phyloP scores from a whole-genome alignment of 2,113 vertebrate species.

The Isurus oxyrinchus region DNA sequence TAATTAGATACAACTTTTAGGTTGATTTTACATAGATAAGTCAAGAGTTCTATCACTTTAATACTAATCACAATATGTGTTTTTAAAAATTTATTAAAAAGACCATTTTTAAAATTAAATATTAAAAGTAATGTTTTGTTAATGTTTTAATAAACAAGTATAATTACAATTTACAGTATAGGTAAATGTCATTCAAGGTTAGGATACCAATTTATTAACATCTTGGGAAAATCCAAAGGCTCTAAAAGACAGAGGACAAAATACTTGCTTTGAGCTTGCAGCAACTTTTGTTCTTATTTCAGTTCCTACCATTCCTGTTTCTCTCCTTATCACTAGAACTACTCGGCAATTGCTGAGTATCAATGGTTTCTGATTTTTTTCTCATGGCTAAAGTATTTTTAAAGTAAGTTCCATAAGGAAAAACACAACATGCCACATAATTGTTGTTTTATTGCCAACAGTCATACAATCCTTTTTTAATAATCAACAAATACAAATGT shows the following conservation, averaged over 20 bases:
- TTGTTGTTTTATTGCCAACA: slow-evolving; percentile 69
- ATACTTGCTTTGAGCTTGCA: not conserved
- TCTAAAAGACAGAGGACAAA: not conserved
- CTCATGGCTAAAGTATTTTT: not conserved
- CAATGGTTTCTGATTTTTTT: not conserved
- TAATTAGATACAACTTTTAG: not conserved
- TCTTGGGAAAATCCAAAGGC: not conserved
- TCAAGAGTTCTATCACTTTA: not conserved
- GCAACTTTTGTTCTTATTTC: not conserved
- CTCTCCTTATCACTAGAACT: not conserved
- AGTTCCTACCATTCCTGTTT: not conserved
- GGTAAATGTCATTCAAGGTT: not conserved
- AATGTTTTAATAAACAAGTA: not conserved
- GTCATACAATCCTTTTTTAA: slow-evolving; percentile 59
- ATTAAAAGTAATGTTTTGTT: not conserved
- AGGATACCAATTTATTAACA: not conserved
- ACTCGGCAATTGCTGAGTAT: too few relatives aligned
- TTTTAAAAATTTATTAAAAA: not conserved
- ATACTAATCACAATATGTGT: not conserved
- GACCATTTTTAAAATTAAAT: not conserved
- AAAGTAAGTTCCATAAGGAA: not conserved
- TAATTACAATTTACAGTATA: not conserved
- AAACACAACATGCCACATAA: slow-evolving; percentile 42
- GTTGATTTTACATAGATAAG: not conserved
- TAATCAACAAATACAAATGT: slow-evolving; percentile 60